A percentile compares a stretch with the other conserved stretches of the same genome.
These are phyloP conservation scores for Brachionus sp. DNA, from an alignment of 1,140 invertebrate species.

Conservation along the genomic window DNA sequence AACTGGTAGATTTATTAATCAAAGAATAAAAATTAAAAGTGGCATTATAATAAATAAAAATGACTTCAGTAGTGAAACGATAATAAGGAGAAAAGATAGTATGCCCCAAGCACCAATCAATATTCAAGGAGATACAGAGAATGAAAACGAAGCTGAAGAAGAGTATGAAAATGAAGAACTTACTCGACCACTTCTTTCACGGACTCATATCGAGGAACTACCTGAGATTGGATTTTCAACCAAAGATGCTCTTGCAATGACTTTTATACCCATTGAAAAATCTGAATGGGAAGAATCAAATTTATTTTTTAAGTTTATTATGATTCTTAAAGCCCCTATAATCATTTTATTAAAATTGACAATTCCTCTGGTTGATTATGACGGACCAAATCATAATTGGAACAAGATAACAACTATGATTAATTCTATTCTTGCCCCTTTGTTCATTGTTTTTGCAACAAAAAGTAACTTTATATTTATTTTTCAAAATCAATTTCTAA, in stretches of 20 bases:
- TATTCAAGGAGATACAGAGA: background rate
- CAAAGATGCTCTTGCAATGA: conserved; percentile 3
- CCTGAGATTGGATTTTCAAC: conserved; percentile 23
- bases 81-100: background rate
- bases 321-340: conserved; percentile 57
- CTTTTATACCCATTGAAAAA: conserved; percentile 43
- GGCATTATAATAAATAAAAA: background rate
- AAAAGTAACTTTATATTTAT: conserved; percentile 48
- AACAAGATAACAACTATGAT: conserved; percentile 63
- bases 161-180: conserved; percentile 34
- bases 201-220: conserved; percentile 8
- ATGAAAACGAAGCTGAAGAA: conserved; percentile 20
- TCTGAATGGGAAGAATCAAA: conserved; percentile 41
- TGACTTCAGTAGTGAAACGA: conserved; percentile 36
- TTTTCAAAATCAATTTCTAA: background rate
- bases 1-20: conserved; percentile 57
- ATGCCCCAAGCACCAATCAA: background rate
- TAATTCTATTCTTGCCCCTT: conserved; percentile 63
- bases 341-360: conserved; percentile 64
- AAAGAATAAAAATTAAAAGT: conserved; percentile 48
- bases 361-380: conserved; percentile 65
- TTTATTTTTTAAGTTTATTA: conserved; percentile 34
- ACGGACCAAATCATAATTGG: conserved; percentile 64
- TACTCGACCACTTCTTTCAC: background rate
- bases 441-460: conserved; percentile 59